A percentile compares a stretch with the other conserved stretches of the same genome.
Conservation (phyloP, 2,797 vertebrate species). For the Tangara arthus region DNA sequence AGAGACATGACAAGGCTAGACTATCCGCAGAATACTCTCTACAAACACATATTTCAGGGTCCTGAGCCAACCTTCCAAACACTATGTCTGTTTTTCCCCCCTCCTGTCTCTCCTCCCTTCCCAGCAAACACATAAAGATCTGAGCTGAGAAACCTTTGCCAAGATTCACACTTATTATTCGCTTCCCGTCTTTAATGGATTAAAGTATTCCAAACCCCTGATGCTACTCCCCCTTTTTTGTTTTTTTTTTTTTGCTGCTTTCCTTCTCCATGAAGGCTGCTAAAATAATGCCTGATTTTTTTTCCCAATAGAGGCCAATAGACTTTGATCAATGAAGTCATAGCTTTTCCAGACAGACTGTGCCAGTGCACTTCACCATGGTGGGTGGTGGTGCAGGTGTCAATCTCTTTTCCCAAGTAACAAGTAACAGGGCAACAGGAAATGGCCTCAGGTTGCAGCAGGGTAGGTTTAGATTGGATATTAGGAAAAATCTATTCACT, state of each 20-base stretch:
- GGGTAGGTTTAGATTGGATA: neutral
- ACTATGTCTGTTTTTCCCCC: neutral
- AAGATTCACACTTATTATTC: neutral
- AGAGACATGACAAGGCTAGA: neutral
- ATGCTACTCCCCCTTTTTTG: neutral
- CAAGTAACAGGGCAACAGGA: neutral
- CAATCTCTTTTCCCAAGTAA: neutral
- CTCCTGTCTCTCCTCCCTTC: neutral
- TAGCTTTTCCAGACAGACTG: neutral
- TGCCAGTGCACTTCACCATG: neutral
- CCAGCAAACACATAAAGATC: neutral
- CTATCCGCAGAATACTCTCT: neutral
- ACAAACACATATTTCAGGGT: neutral
- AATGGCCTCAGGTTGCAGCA: neutral
- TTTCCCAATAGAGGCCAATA: neutral
- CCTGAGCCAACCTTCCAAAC: neutral
- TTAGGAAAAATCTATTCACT: neutral
- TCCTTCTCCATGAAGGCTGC: neutral
- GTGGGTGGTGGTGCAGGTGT: no score
- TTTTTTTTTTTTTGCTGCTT: neutral
- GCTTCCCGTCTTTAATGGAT: neutral
- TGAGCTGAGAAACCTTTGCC: neutral
- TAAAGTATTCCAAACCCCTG: neutral
- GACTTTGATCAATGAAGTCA: neutral
- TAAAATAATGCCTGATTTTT: neutral